Evolutionary conservation across 2,113 vertebrate genomes (phyloP).

Genomic region (Choloepus hoffmanni): DNA sequence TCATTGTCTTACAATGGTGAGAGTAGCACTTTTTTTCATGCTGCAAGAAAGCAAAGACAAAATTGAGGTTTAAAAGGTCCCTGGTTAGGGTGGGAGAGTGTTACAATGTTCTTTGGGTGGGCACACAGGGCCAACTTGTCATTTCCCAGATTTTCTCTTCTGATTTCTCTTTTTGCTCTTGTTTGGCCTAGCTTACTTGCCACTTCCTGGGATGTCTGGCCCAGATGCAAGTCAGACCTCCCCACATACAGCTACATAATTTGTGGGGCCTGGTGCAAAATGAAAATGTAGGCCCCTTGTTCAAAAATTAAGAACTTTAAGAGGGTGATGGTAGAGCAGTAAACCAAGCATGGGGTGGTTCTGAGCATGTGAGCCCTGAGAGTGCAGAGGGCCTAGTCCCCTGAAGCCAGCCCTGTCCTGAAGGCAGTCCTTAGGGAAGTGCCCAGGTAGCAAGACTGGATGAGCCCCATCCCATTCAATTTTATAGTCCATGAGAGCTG

Average conservation of each 20-base stretch:
- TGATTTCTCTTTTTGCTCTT: not conserved
- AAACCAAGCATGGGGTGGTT: not conserved
- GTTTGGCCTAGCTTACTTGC: not conserved
- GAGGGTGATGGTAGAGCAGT: not conserved
- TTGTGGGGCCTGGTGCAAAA: not conserved
- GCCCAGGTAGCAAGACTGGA: not conserved
- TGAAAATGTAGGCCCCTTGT: not conserved
- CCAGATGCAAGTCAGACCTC: not conserved
- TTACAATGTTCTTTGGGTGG: not conserved
- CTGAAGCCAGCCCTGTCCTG: not conserved
- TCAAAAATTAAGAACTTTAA: not conserved
- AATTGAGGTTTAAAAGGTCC: not conserved
- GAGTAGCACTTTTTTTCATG: not conserved
- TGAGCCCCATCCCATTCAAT: not conserved
- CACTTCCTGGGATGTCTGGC: not conserved
- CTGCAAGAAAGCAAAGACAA: not conserved
- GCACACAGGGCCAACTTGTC: not conserved
- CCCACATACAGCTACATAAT: not conserved
- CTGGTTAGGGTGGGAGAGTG: not conserved
- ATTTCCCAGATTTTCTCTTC: not conserved
- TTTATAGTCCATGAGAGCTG: not conserved
- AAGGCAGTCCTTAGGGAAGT: not conserved
- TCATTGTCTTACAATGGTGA: not conserved
- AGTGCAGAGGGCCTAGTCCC: not conserved
- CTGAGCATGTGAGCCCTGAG: not conserved